phyloP scores from a whole-genome alignment of 2,797 vertebrate species.

The Molothrus ater region DNA sequence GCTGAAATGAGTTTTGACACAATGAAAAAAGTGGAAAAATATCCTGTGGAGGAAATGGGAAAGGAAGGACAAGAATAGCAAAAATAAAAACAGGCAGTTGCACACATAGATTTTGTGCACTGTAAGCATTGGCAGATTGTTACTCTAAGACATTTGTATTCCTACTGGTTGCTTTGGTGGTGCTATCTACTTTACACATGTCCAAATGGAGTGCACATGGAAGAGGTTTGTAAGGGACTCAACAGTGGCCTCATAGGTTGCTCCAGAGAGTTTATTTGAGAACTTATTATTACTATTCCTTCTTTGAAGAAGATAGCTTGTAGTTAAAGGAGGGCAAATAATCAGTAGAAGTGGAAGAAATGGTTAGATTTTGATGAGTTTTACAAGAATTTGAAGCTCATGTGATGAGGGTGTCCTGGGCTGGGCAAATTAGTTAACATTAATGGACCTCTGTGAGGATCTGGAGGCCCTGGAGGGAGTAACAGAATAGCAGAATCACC shows the following conservation, averaged over 20 bases:
- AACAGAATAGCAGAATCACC: not conserved
- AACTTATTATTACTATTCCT: not conserved
- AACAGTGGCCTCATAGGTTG: not conserved
- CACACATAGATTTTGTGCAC: not conserved
- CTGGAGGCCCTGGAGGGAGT: not conserved
- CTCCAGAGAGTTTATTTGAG: not conserved
- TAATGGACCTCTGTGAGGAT: not conserved
- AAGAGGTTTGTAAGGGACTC: not conserved
- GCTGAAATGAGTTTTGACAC: not conserved
- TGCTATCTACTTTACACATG: not conserved
- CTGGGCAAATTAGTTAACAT: not conserved
- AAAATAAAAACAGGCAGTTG: not conserved
- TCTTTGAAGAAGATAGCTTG: not conserved
- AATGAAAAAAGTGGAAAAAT: not conserved
- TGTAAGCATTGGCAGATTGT: not conserved
- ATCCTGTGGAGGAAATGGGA: slow-evolving; percentile 11
- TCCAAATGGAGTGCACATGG: not conserved
- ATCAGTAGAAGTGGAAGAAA: not conserved
- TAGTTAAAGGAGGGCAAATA: not conserved
- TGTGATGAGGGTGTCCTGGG: not conserved
- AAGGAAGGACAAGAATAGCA: slow-evolving; percentile 37
- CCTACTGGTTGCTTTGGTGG: not conserved
- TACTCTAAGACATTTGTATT: not conserved
- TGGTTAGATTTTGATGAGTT: not conserved
- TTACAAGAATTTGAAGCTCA: not conserved